Evolutionary conservation across 2,113 vertebrate genomes (phyloP).

Genomic region (Protobothrops mucrosquamatus): DNA sequence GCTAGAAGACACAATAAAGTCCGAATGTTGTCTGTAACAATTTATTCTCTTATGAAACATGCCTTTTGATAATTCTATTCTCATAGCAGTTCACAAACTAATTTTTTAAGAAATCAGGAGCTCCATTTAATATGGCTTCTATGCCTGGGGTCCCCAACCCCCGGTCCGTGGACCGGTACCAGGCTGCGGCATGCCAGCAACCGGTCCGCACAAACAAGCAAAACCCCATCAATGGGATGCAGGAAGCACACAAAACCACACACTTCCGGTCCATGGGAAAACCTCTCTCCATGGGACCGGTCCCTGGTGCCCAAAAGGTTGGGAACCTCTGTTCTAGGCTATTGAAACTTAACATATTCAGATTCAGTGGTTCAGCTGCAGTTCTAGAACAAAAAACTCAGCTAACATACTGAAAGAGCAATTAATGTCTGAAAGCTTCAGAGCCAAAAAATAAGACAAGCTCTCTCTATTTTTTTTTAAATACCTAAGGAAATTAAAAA

Average conservation of each 20-base stretch:
- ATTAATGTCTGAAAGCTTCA: neutral
- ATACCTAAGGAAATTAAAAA: neutral
- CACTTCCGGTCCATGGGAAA: too few species aligned
- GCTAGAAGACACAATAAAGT: conserved; percentile 62
- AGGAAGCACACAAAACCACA: too few species aligned
- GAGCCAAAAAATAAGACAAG: neutral
- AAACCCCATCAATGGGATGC: too few species aligned
- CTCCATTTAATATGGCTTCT: neutral
- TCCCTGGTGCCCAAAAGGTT: too few species aligned
- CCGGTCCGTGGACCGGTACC: too few species aligned
- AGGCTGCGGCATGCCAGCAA: too few species aligned
- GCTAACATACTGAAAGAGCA: neutral
- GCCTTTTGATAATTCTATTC: neutral
- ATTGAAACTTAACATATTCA: neutral
- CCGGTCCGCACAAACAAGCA: too few species aligned
- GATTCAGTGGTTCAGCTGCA: neutral
- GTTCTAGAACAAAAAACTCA: neutral
- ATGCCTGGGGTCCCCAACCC: neutral
- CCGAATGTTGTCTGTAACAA: neutral
- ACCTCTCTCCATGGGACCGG: too few species aligned
- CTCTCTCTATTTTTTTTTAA: neutral
- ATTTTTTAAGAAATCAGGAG: neutral
- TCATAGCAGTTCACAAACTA: neutral
- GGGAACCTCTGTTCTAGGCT: neutral
- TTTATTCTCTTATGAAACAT: neutral